Evolutionary conservation across 2,888 invertebrate species (phyloP), one percentile per base, ranked within the genome.

Genomic region (Ceraclea dissimilis): DNA sequence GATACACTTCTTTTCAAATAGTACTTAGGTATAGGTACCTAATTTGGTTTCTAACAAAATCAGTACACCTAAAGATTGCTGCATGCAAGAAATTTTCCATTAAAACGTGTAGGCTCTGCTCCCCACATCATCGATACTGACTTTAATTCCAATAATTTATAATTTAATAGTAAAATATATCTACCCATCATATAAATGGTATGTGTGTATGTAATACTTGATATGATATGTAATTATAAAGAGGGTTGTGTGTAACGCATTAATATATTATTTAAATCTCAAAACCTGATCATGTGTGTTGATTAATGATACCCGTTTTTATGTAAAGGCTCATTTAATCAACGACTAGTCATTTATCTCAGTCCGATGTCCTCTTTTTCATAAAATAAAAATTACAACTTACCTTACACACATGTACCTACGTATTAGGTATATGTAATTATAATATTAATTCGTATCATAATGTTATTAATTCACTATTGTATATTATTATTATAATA

Each of bases 271-370:
- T 16, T 56, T 56, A 49, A 54, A 54, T 54, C 54, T 54, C 49
- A 34, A 54, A 50, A 39, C 43, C 49, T 48, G 49, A 26, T 54
- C 53, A 34, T 54, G 53, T 54, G 53, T 21, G 49, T 48, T 54
- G 54, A 54, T 54, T 54, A 54, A 54, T 54, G 54, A 50, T 22
- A 50, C 49, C 22, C 54, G 49, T 54, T 54, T 54, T 54, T 54
- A 54, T 50, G 54, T 49, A 54, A 43, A 54, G 50, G 43, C 54
- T 34, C 54, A 26, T 54, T 54, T 54, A 49, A 54, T 49, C 54
- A 54, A 49, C 54, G 54, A 21, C 39, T n/a, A 13, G 54, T 44
- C 31, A 54, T 54, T 54, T 49, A 54, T 54, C 54, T 54, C 54
- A 54, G 54, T 50, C 54, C 44, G 21, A 16, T 54, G 49, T 54